Evolutionary conservation across 2,888 invertebrate genomes (phyloP).

Genomic region (Frankliniella fusca): DNA sequence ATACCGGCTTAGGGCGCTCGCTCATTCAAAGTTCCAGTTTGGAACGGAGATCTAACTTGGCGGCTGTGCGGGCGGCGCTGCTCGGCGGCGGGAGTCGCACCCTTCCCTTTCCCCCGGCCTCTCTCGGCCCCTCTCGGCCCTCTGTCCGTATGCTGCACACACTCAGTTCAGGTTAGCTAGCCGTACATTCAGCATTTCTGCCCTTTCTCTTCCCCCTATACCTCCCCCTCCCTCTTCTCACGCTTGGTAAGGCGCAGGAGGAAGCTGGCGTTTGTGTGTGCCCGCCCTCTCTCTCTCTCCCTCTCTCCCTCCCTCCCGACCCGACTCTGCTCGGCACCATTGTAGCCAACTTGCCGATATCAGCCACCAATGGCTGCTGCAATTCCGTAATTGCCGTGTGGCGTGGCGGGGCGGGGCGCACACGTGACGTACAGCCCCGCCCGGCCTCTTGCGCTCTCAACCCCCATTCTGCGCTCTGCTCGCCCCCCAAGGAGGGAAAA

Average conservation of each 20-base stretch:
- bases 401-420: background rate
- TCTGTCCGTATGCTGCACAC: conserved; percentile 9
- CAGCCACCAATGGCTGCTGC: background rate
- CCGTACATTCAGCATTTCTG: conserved; percentile 4
- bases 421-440: background rate
- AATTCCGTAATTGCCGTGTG: conserved; percentile 17
- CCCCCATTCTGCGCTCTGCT: background rate
- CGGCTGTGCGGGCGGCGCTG: background rate
- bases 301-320: too few species aligned
- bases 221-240: background rate
- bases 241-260: background rate
- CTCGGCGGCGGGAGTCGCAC: background rate
- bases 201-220: background rate
- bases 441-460: too few species aligned
- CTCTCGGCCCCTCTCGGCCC: background rate
- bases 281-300: background rate
- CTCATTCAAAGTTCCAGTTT: conserved; percentile 24
- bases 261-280: too few species aligned
- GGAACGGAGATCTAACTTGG: conserved; percentile 23
- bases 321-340: conserved; percentile 10
- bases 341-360: conserved; percentile 22
- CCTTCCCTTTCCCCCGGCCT: too few species aligned
- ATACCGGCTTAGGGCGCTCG: background rate
- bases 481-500: background rate
- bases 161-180: conserved; percentile 11